Evolutionary conservation across 2,888 invertebrate genomes (phyloP).

Genomic region (Ctenicera cuprea): DNA sequence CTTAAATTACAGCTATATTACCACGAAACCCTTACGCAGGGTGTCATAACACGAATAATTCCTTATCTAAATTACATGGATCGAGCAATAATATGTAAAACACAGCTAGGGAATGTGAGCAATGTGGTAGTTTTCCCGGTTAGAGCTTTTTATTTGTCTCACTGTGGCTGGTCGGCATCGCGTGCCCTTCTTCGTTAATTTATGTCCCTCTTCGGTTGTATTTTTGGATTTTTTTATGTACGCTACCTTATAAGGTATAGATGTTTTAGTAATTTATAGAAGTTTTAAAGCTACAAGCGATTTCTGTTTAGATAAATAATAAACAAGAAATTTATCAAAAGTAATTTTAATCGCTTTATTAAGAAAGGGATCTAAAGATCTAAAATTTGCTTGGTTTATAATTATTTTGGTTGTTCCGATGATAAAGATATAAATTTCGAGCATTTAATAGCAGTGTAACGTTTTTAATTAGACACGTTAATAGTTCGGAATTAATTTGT

Average conservation of each 20-base stretch:
- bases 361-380: too few species aligned
- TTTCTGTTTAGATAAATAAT: background rate
- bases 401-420: slow-evolving; percentile 8
- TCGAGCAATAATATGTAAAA: slow-evolving; percentile 39
- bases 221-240: slow-evolving; percentile 36
- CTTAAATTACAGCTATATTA: slow-evolving; percentile 7
- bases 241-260: slow-evolving; percentile 28
- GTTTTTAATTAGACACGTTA: slow-evolving; percentile 46
- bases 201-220: slow-evolving; percentile 28
- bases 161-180: slow-evolving; percentile 20
- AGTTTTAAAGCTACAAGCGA: slow-evolving; percentile 4
- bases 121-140: slow-evolving; percentile 31
- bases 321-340: background rate
- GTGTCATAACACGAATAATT: slow-evolving; percentile 34
- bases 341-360: slow-evolving; percentile 4
- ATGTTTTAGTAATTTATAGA: slow-evolving; percentile 15
- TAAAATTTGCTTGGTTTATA: slow-evolving; percentile 19
- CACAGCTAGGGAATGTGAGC: slow-evolving; percentile 28
- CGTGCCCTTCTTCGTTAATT: slow-evolving; percentile 37
- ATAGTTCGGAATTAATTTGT: slow-evolving; percentile 40
- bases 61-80: slow-evolving; percentile 36
- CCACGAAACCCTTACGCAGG: background rate
- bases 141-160: slow-evolving; percentile 23
- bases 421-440: slow-evolving; percentile 42
- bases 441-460: slow-evolving; percentile 40